Evolutionary conservation across 2,888 invertebrate species (phyloP).

Genomic region (Tinea semifulvella): DNA sequence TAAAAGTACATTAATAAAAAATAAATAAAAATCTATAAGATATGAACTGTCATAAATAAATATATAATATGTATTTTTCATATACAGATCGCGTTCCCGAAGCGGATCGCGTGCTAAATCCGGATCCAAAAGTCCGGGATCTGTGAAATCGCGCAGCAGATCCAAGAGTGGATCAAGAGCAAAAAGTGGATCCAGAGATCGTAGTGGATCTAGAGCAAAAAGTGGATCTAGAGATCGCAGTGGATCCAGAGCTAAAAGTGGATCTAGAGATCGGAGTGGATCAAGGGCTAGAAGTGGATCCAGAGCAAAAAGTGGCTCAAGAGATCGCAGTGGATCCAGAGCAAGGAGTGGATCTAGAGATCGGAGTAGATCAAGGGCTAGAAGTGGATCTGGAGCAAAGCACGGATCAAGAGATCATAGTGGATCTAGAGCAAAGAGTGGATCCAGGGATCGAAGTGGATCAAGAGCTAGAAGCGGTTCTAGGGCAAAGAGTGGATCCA

Average conservation of each 20-base stretch:
- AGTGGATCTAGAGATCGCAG: neutral
- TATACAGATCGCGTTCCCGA: too few species aligned
- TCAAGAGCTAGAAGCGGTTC: neutral
- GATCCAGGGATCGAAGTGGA: too few species aligned
- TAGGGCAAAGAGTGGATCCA: conserved; percentile 1
- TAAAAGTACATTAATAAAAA: too few species aligned
- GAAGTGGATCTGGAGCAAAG: conserved; percentile 22
- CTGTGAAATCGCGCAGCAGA: neutral
- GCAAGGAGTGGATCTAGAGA: too few species aligned
- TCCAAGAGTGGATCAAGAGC: too few species aligned
- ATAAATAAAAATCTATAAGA: too few species aligned
- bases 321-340: too few species aligned
- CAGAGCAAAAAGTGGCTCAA: conserved; percentile 12
- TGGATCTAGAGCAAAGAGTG: too few species aligned
- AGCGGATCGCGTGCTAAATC: neutral
- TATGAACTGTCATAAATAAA: too few species aligned
- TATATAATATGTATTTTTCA: too few species aligned
- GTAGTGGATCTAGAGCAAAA: neutral
- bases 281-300: conserved; percentile 25
- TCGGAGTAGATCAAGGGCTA: conserved; percentile 22
- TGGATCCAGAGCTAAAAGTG: conserved; percentile 16
- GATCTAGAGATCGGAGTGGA: too few species aligned
- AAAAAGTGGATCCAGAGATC: conserved; percentile 15
- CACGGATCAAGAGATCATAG: too few species aligned
- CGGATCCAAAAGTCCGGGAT: neutral